Evolutionary conservation across 2,888 invertebrate species (phyloP), one percentile per base, ranked within the genome.

Genomic region (Philaethria dido): DNA sequence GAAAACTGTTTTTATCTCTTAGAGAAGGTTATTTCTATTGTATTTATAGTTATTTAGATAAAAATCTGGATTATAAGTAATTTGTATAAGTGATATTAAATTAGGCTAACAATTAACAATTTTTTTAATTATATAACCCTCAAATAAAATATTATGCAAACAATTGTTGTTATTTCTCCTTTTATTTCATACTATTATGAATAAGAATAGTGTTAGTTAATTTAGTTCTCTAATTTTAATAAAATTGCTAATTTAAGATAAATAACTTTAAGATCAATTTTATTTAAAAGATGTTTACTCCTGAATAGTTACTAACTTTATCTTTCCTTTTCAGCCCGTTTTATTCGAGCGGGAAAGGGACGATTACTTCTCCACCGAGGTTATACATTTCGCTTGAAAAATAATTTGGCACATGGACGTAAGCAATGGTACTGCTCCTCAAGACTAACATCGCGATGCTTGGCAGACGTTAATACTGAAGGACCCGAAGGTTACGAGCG

Each of bases 391-490:
- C 89, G 92, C 59, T 80, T 92, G 79, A 92, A 93, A 82, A 93
- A 92, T 76, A 91, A 92, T 73, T 76, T 92, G 81, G 92, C 92
- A n/a, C 92, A 92, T 74, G 91, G 92, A 1, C 86, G 92, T 74
- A 93, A 92, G 82, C 92, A 92, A 76, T 92, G 92, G 92, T 92
- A 92, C 77, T 92, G 92, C 77, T 92, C 92, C 18, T 92, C 92
- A 63, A 85, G 92, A 45, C 83, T 92, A 63, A 92, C 92, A 14
- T 92, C 92, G 44, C 90, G 92, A 74, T 92, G 92, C 77, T 83
- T 92, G 54, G 91, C 92, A 69, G 91, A 92, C 74, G 92, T 92
- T 20, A 92, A 92, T 78, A 92, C 92, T 29, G 92, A 92, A 75
- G 92, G 92, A 0, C 91, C 92, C n/a, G 92, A 92, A 75, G 92